Evolutionary conservation across 2,888 invertebrate genomes (phyloP), one percentile per base, ranked within the genome.

Genomic region (Hyppa rectilinea): DNA sequence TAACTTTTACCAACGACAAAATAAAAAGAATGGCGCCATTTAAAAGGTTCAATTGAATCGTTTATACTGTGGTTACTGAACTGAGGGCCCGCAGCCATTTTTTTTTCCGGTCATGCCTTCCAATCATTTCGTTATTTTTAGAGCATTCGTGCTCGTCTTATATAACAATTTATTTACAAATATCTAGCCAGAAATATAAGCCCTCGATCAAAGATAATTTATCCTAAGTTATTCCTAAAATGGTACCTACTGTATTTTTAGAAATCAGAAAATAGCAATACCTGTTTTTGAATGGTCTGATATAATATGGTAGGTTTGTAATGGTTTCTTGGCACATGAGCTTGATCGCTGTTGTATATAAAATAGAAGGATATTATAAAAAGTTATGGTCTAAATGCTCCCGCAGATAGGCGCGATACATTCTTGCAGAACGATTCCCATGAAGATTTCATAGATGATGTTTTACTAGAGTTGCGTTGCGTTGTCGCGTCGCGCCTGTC

Each of bases 131-230:
- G 69, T 56, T 72, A 80, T 75, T 80, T 66, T 45, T 66, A 69
- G 69, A 78, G 31, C 59, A 65, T 73, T 83, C 82, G 78, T 82
- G 83, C 62, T 72, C 58, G 40, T 65, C 50, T 78, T 75, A 64
- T 20, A 64, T 73, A 82, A 82, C 62, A 66, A 66, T 70, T 68
- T 64, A 17, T 65, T 62, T 68, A 75, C 62, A 75, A 76, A 73
- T 62, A 58, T 43, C 59, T 74, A 31, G 29, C 55, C 60, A 70
- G 31, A 66, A 63, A 66, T 75, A 75, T 49, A 68, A 55, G 31
- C 43, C 38, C 43, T 63, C 29, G 47, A 49, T 38, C 31, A 58
- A 53, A 43, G 12, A 31, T 31, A 65, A 60, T 26, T 20, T 26
- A 26, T 59, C 14, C 29, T n/a, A 43, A 59, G 45, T 56, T 66